Base-by-base conservation (phyloP, 2,888 invertebrate genomes). In the Dorcus hopei region DNA sequence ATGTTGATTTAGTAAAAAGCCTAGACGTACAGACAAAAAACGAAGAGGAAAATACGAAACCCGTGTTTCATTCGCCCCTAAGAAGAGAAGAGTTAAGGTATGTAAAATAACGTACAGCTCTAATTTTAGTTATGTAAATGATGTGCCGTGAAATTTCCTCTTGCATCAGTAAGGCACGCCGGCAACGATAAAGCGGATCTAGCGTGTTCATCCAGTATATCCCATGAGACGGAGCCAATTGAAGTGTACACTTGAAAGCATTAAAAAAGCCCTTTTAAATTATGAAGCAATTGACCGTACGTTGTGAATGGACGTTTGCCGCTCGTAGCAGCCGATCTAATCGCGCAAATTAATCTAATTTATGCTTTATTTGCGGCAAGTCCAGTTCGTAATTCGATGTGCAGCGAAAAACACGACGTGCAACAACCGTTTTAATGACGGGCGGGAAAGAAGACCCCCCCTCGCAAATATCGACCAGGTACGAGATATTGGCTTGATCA, bases 91-190 rank as follows among this genome's bases (percentile, higher is more conserved):
- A 16, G 45, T 9, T 45, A 33, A 33, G 26, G 26, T 33, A 33
- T 33, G 26, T 33, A 33, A 33, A 33, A 33, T 45, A 45, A 45
- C 23, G 45, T 45, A 19, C 45, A 23, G 45, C 23, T 45, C 45
- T 45, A 45, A 45, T 45, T 45, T 45, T 45, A 45, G 45, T 45
- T 45, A 45, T 45, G 45, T 45, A 45, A 45, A 45, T 45, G 23
- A 23, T 45, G 45, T 45, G 45, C 45, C 16, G 45, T 45, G 45
- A 45, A 45, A 45, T 45, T 45, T 45, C 16, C 45, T 45, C 11
- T 45, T 45, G 45, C 45, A 45, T 45, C 45, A 16, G 45, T 19
- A 45, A 45, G 23, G n/a, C 45, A 19, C 45, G 45, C 45, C 45
- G 19, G 45, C 45, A 19, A 45, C 45, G 45, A 45, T 45, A 45